Evolutionary conservation across 92 coral and sea anemone species (phyloP).

Genomic region (Zoanthus solanderi): DNA sequence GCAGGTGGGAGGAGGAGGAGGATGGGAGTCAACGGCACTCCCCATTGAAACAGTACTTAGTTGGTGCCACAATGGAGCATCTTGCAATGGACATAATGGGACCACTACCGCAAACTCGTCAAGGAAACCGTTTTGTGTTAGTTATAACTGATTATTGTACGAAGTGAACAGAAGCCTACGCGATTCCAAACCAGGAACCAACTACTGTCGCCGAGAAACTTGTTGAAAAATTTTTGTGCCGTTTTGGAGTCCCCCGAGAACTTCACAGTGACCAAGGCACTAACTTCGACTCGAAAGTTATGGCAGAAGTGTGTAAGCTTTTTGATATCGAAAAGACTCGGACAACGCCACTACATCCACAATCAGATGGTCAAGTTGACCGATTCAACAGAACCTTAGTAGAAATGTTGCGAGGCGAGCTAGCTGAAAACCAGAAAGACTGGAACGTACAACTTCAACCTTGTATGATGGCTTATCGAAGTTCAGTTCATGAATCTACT

Average conservation of each 20-base stretch:
- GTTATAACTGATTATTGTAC: slow-evolving; percentile 14
- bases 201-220: not conserved
- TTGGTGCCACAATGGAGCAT: slow-evolving; percentile 34
- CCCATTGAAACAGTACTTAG: slow-evolving; percentile 38
- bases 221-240: not conserved
- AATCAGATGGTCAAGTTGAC: slow-evolving; percentile 64
- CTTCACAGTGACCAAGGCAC: not conserved
- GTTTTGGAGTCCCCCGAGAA: not conserved
- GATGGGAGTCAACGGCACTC: slow-evolving; percentile 6
- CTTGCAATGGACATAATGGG: slow-evolving; percentile 48
- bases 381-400: slow-evolving; percentile 44
- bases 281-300: not conserved
- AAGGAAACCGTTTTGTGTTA: slow-evolving; percentile 3
- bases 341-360: slow-evolving; percentile 56
- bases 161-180: slow-evolving; percentile 37
- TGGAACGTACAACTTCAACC: slow-evolving; percentile 12
- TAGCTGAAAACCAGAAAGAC: slow-evolving; percentile 29
- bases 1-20: slow-evolving; percentile 66
- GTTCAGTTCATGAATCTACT: slow-evolving; percentile 7
- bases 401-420: slow-evolving; percentile 40
- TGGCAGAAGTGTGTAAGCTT: slow-evolving; percentile 43
- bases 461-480: not conserved
- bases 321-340: slow-evolving; percentile 57
- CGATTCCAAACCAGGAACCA: slow-evolving; percentile 33
- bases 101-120: slow-evolving; percentile 30